A percentile compares a stretch with the other conserved stretches of the same genome.
Evolutionary conservation across 2,888 invertebrate species (phyloP).

Genomic region (Parnassius apollo): DNA sequence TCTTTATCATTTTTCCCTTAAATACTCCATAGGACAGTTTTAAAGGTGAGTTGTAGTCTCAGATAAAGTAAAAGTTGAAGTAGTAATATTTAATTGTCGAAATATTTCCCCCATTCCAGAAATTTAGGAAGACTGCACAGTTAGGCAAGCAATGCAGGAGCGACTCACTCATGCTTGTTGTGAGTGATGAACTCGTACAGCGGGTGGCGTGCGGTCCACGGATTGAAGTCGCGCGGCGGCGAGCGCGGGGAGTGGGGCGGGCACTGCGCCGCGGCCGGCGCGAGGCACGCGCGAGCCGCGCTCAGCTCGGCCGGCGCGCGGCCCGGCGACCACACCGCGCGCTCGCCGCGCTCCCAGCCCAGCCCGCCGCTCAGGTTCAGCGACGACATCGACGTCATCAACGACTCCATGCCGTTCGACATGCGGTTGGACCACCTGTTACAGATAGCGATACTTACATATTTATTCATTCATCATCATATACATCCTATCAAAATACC

Average conservation of each 20-base stretch:
- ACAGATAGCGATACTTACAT: background rate
- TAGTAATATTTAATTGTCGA: no score
- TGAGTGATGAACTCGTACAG: slow-evolving; percentile 61
- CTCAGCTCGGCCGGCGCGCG: slow-evolving; percentile 38
- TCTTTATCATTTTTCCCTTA: no score
- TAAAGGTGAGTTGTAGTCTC: no score
- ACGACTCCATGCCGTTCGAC: slow-evolving; percentile 47
- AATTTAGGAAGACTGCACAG: slow-evolving; percentile 22
- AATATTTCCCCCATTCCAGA: no score
- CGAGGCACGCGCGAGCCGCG: slow-evolving; percentile 34
- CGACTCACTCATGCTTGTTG: slow-evolving; percentile 49
- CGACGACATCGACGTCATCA: slow-evolving; percentile 52
- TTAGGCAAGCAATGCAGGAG: slow-evolving; percentile 16
- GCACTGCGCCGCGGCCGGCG: slow-evolving; percentile 46
- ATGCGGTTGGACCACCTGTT: slow-evolving; percentile 53
- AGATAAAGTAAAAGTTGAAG: no score
- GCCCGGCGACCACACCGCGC: slow-evolving; percentile 37
- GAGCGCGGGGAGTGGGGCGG: slow-evolving; percentile 35
- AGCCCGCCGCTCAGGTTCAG: slow-evolving; percentile 38
- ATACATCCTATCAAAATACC: no score
- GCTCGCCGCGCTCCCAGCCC: slow-evolving; percentile 40
- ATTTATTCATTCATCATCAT: no score
- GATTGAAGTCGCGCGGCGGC: slow-evolving; percentile 58
- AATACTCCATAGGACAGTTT: no score
- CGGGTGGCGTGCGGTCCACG: slow-evolving; percentile 69